Evolutionary conservation across 2,797 vertebrate genomes (phyloP).

Genomic region (Anisognathus igniventris): DNA sequence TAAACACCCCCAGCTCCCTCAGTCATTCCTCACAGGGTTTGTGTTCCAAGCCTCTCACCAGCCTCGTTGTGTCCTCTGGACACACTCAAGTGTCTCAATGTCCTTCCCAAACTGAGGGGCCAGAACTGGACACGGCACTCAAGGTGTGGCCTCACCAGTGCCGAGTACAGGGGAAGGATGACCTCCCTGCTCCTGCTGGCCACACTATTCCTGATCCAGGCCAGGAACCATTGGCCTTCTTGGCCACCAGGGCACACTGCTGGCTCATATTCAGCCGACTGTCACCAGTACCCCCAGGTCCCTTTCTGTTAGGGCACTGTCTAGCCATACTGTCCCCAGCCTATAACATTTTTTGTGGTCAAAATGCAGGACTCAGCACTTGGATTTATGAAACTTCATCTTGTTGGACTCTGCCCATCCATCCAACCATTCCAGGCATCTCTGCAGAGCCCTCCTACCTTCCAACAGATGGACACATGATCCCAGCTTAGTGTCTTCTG

Average conservation of each 20-base stretch:
- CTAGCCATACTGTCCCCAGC: fast-evolving
- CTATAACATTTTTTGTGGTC: fast-evolving
- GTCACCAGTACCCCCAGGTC: neutral
- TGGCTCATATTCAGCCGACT: neutral
- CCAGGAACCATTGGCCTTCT: neutral
- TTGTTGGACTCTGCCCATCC: neutral
- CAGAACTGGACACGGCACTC: neutral
- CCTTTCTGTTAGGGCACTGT: neutral
- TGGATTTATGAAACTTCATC: neutral
- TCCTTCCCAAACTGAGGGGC: neutral
- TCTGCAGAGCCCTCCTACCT: neutral
- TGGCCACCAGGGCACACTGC: neutral
- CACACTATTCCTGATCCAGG: fast-evolving
- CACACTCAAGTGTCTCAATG: fast-evolving
- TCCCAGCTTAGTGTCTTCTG: neutral
- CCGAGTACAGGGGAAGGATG: fast-evolving
- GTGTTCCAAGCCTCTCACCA: neutral
- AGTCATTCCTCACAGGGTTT: neutral
- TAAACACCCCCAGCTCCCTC: neutral
- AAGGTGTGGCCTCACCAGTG: neutral
- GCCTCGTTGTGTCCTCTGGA: neutral
- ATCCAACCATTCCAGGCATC: neutral
- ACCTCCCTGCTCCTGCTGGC: neutral
- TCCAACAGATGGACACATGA: fast-evolving
- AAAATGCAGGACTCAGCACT: neutral